Percentiles rank a stretch among this genome's conserved stretches.
phyloP scores from a whole-genome alignment of 2,113 vertebrate genomes.

The Oncorhynchus clarkii region DNA sequence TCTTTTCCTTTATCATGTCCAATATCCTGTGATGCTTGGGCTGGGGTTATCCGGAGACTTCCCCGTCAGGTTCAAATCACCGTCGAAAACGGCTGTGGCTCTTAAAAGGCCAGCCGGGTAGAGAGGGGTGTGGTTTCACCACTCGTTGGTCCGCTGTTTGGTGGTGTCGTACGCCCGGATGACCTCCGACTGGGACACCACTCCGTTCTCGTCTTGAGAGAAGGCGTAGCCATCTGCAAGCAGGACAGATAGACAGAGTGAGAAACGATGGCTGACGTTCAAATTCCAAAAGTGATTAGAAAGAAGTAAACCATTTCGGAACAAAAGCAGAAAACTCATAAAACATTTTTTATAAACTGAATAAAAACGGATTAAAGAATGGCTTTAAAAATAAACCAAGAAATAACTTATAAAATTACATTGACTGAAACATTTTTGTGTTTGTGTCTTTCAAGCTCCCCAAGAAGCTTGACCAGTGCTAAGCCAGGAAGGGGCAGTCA shows the following conservation, averaged over 20 bases:
- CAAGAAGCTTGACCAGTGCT: too few relatives aligned
- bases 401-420: too few relatives aligned
- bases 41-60: constrained; percentile 34
- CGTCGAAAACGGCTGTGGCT: constrained; percentile 35
- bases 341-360: background rate
- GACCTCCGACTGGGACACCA: constrained; percentile 97
- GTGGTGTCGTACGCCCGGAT: constrained; percentile 97
- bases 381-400: constrained; percentile 6
- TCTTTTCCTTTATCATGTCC: constrained; percentile 13
- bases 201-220: constrained; percentile 98
- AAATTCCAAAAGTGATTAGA: background rate
- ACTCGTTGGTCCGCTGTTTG: constrained; percentile 90
- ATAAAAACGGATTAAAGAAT: constrained; percentile 18
- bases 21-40: constrained; percentile 34
- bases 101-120: constrained; percentile 34
- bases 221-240: constrained; percentile 93
- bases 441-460: too few relatives aligned
- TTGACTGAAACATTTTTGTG: background rate
- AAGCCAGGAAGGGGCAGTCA: background rate
- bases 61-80: constrained; percentile 46
- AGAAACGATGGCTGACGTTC: background rate
- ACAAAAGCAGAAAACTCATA: background rate
- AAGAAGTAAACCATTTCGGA: too few relatives aligned
- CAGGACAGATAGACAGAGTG: constrained; percentile 14
- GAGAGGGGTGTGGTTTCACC: constrained; percentile 75